phyloP scores from a whole-genome alignment of 2,113 vertebrate species.

The Callipepla californica region DNA sequence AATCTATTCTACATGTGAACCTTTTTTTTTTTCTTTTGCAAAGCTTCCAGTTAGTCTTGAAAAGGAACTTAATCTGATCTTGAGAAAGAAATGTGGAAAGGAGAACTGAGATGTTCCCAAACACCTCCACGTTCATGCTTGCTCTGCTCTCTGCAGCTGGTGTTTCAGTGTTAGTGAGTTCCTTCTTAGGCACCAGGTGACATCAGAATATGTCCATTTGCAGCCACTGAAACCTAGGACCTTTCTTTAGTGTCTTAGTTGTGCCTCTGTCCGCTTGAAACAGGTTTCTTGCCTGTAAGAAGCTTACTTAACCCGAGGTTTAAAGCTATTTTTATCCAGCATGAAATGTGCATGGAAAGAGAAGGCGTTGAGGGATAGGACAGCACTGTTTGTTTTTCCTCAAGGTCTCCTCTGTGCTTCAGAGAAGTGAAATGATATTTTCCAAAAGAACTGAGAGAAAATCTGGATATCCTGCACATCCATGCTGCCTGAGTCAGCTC shows the following conservation, averaged over 20 bases:
- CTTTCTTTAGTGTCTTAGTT: neutral
- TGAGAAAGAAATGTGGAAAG: neutral
- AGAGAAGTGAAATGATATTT: neutral
- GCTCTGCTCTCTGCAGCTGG: neutral
- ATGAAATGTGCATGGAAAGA: neutral
- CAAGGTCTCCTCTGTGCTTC: neutral
- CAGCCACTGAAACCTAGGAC: neutral
- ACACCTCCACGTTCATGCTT: neutral
- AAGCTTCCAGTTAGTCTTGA: neutral
- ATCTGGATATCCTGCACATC: neutral
- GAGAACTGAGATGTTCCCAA: slow-evolving; percentile 15
- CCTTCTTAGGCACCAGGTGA: neutral
- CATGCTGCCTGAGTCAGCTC: neutral
- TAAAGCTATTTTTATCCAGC: slow-evolving; percentile 59
- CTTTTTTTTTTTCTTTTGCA: neutral
- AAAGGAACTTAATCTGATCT: slow-evolving; percentile 2
- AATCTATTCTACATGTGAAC: neutral
- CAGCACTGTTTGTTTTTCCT: neutral
- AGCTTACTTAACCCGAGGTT: slow-evolving; percentile 63
- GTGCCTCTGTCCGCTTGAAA: slow-evolving; percentile 16
- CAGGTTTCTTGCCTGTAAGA: slow-evolving; percentile 47
- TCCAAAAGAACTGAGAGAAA: neutral
- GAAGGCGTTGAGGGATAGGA: neutral
- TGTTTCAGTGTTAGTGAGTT: neutral
- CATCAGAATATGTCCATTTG: neutral